Conservation (phyloP, 2,888 invertebrate genomes). For the Drepanosiphum platanoidis region DNA sequence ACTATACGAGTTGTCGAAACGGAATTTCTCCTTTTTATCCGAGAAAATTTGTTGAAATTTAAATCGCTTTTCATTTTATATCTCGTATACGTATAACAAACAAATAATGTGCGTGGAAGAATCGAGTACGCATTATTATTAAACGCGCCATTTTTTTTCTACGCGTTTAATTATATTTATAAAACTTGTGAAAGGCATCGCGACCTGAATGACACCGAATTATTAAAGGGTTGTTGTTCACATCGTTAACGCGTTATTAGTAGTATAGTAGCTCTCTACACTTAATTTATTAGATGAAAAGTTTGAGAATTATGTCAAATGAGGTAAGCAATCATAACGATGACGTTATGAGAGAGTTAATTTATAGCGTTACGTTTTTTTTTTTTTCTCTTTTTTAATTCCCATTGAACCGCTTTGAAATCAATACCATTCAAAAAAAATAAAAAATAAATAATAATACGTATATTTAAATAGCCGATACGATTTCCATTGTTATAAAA, state of each 20-base stretch:
- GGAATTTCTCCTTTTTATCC: neutral
- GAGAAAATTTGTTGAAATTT: neutral
- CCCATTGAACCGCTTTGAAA: no score
- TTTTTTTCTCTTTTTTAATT: no score
- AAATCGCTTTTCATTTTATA: neutral
- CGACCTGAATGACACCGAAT: constrained; percentile 37
- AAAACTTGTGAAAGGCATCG: neutral
- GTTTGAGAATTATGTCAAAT: constrained; percentile 22
- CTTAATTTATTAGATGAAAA: neutral
- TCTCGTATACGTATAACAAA: no score
- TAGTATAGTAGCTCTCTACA: neutral
- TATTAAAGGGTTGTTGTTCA: constrained; percentile 34
- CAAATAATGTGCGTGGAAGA: no score
- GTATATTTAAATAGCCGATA: no score
- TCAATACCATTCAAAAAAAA: no score
- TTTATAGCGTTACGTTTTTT: no score
- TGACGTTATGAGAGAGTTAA: no score
- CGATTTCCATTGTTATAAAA: no score
- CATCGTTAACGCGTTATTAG: constrained; percentile 34
- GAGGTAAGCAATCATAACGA: neutral
- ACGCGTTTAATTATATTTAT: neutral
- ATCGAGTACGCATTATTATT: neutral
- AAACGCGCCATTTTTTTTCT: neutral
- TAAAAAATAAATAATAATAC: no score
- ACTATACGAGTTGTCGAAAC: no score